These are phyloP conservation scores for Liasis olivaceus DNA, from an alignment of 2,797 vertebrate species.

Conservation along the genomic window DNA sequence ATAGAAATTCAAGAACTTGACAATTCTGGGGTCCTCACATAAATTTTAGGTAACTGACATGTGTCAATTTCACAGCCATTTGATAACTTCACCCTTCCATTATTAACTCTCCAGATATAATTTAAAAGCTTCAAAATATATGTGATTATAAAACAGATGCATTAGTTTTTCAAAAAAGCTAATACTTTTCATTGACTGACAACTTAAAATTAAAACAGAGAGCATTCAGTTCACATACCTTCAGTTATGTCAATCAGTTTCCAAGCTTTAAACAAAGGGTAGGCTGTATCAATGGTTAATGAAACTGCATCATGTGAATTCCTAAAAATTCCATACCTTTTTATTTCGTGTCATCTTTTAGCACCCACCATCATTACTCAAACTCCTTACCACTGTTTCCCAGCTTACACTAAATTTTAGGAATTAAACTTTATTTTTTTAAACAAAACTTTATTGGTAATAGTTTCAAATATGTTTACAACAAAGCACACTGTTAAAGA, in stretches of 20 bases:
- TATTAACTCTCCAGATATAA: not conserved
- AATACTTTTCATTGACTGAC: not conserved
- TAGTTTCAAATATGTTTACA: slow-evolving; percentile 50
- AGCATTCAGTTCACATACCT: not conserved
- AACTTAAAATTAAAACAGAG: not conserved
- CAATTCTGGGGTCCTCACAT: not conserved
- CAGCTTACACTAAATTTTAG: not conserved
- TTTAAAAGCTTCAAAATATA: not conserved
- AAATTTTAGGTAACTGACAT: not conserved
- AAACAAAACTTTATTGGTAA: slow-evolving; percentile 51
- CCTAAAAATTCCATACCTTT: not conserved
- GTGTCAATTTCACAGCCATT: not conserved
- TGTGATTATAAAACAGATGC: not conserved
- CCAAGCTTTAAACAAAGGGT: not conserved
- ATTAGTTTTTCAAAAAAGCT: not conserved
- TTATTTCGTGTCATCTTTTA: not conserved
- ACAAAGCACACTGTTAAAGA: slow-evolving; percentile 40
- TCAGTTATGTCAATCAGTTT: not conserved
- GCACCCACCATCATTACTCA: not conserved
- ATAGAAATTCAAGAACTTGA: not conserved
- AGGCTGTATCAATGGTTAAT: not conserved
- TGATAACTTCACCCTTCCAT: not conserved
- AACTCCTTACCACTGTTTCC: not conserved
- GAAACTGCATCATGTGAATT: not conserved
- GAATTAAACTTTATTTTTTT: slow-evolving; percentile 31